Percentiles rank a stretch among this genome's conserved stretches.
These are phyloP conservation scores for Salarias fasciatus DNA, from an alignment of 2,797 vertebrate species.

Conservation along the genomic window DNA sequence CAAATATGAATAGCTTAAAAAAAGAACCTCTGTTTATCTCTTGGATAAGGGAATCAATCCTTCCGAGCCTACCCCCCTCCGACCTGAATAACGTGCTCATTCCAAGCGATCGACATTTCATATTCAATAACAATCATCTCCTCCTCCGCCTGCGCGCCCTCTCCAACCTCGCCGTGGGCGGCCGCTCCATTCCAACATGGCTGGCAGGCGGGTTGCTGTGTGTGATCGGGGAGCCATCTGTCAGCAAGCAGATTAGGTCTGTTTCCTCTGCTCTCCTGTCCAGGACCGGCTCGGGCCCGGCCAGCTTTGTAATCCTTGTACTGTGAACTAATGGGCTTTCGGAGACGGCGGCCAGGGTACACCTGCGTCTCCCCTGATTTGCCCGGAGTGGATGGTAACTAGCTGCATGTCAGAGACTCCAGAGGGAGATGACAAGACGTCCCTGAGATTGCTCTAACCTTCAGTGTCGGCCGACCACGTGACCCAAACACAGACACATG, in stretches of 20 bases:
- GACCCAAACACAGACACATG: slow-evolving; percentile 11
- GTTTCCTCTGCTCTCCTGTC: slow-evolving; percentile 56
- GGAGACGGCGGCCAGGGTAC: slow-evolving; percentile 38
- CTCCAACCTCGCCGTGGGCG: slow-evolving; percentile 61
- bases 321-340: slow-evolving; percentile 68
- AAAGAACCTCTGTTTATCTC: slow-evolving; percentile 11
- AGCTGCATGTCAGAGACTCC: slow-evolving; percentile 23
- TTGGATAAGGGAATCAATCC: slow-evolving; percentile 35
- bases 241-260: slow-evolving; percentile 72
- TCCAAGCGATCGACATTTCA: slow-evolving; percentile 68
- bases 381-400: slow-evolving; percentile 35
- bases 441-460: slow-evolving; percentile 24
- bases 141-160: slow-evolving; percentile 57
- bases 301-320: slow-evolving; percentile 62
- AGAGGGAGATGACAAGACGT: slow-evolving; percentile 22
- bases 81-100: slow-evolving; percentile 31
- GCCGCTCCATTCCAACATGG: slow-evolving; percentile 56
- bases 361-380: slow-evolving; percentile 66
- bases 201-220: slow-evolving; percentile 61
- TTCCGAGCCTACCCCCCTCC: slow-evolving; percentile 1
- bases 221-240: slow-evolving; percentile 73
- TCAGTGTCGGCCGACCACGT: slow-evolving; percentile 7
- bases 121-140: slow-evolving; percentile 73
- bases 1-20: neutral
- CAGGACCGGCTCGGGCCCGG: slow-evolving; percentile 33